Base-by-base conservation (phyloP, 1,140 invertebrate species). In the Temnothorax nylanderi region DNA sequence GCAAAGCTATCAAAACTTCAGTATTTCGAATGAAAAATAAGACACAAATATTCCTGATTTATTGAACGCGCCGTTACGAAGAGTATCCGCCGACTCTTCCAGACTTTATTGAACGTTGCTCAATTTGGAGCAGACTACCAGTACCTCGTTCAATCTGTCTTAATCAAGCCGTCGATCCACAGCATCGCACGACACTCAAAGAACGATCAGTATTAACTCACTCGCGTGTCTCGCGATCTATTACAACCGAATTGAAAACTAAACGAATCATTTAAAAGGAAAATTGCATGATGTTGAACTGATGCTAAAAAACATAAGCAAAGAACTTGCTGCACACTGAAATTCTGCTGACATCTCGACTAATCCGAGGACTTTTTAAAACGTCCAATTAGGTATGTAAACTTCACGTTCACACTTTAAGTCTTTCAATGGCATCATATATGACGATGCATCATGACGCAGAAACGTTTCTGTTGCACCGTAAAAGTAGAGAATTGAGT, bases 101-200 rank as follows among this genome's bases (percentile, higher is more conserved):
- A 69, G 34, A 69, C 44, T 69, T 69, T 81, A 69, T 80, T 56
- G 56, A 80, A 21, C 62, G 10, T 84, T 49, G 80, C 47, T 84
- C 69, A 74, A 82, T 74, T 60, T 47, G 51, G 65, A 44, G 37
- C 51, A n/a, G 80, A 62, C 54, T 47, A 26, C n/a, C 65, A 82
- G 67, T 54, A 58, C 21, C 69, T 82, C 67, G 67, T 47, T 82
- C 80, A 82, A 82, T 82, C 80, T 74, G 51, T 74, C 56, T 58
- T 82, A 82, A 82, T 82, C 37, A 82, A 82, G 18, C 41, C 21
- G 37, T 71, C 74, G 54, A 85, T 76, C 71, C n/a, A 74, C 69
- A 84, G 54, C 41, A 74, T 84, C 41, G 32, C 54, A 54, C 41
- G 67, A 69, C 47, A 44, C 76, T 67, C 76, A 13, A 80, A 80